Conservation (phyloP, 2,113 vertebrate species). For the Sinocyclocheilus rhinocerous region DNA sequence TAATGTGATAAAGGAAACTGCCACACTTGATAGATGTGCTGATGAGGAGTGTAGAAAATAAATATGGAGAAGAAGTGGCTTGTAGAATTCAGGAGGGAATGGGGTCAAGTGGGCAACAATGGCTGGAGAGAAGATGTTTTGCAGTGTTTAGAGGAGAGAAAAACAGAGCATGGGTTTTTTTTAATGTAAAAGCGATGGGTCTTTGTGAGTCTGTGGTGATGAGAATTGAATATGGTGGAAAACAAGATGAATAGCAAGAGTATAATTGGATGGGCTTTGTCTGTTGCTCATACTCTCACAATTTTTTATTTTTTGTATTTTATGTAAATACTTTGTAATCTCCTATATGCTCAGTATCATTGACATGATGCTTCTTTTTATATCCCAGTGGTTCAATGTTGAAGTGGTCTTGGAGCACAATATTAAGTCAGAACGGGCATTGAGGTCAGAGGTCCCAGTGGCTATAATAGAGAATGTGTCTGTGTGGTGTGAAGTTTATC, state of each 20-base stretch:
- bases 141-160: background rate
- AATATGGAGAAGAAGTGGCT: background rate
- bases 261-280: background rate
- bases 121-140: background rate
- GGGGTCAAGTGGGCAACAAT: background rate
- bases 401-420: background rate
- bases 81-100: background rate
- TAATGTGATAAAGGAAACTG: background rate
- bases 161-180: background rate
- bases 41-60: background rate
- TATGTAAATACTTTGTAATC: background rate
- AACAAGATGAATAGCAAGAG: background rate
- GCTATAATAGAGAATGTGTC: conserved; percentile 8
- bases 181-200: background rate
- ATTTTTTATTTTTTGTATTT: too few relatives aligned
- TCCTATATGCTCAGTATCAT: background rate
- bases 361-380: background rate
- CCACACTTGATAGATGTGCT: background rate
- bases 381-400: background rate
- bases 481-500: conserved; percentile 44
- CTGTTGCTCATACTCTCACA: background rate
- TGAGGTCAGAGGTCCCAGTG: conserved; percentile 6
- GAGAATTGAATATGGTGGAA: background rate
- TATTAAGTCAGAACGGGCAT: conserved; percentile 5
- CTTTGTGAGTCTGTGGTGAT: background rate